Base-by-base conservation (phyloP, 2,113 vertebrate species). In the Fregetta grallaria region DNA sequence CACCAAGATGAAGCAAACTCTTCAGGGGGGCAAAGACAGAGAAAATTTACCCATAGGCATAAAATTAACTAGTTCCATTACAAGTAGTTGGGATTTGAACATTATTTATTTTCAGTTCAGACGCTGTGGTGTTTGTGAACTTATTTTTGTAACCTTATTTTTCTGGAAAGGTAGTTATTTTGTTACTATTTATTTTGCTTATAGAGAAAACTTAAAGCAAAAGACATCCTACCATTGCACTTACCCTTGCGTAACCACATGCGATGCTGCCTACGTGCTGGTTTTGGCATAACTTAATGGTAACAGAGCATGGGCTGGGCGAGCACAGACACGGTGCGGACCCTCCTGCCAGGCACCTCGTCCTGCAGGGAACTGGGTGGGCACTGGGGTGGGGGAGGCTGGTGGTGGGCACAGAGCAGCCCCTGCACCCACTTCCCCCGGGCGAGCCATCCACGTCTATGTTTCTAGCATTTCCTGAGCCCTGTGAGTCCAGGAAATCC, bases 261-360 rank as follows among this genome's bases (percentile, higher is more conserved):
- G 25, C 3, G 5, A 44, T 36, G 9, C 29, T 67, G 34, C 47
- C 19, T 34, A 38, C 3, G 2, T 9, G 32, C 45, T 26, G 68
- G 55, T 40, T 86, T 75, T 59, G 38, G 67, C 67, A 79, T 15
- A 76, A 49, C 9, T 23, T 44, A 15, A 40, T 68, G 30, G 17
- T 11, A 70, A 8, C 23, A 7, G 58, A 47, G 30, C 16, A 42
- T 50, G 19, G 25, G 7, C 42, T 62, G 45, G n/a, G 42, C 32
- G 21, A 71, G 9, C 42, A 36, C 12, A 2, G 4, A 7, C 1
- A 1, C 0, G 0, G 36, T 3, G 0, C 0, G 1, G 42, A 63
- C 21, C 30, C 9, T 38, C 13, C 15, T 18, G 8, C 27, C 52
- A 47, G 47, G 29, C n/a, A 63, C 13, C 50, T 58, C 27, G 15